phyloP scores from a whole-genome alignment of 2,888 invertebrate genomes.

The Pristionchus mayeri region DNA sequence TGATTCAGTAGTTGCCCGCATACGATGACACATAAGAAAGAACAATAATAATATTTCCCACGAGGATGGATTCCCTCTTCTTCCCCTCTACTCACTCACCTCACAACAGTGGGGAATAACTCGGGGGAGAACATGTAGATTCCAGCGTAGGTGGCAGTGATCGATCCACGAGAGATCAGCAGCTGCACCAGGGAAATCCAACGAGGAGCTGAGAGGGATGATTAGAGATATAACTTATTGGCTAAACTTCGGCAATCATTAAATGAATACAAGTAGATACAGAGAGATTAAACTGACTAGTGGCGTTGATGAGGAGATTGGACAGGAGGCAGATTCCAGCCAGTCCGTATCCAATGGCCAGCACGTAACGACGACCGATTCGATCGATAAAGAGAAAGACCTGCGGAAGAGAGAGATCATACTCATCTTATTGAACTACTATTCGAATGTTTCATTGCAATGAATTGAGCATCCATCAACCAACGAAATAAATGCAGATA shows the following conservation, averaged over 20 bases:
- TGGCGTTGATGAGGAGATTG: constrained; percentile 69
- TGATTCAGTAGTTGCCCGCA: too few species aligned
- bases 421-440: constrained; percentile 85
- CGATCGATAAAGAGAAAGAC: constrained; percentile 73
- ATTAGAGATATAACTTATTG: too few species aligned
- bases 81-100: not conserved
- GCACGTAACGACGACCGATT: constrained; percentile 76
- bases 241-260: too few species aligned
- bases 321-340: constrained; percentile 70
- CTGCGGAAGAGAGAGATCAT: constrained; percentile 84
- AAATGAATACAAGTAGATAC: not conserved
- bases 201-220: constrained; percentile 50
- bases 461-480: too few species aligned
- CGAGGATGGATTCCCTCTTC: too few species aligned
- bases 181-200: constrained; percentile 79
- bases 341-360: constrained; percentile 69
- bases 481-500: too few species aligned
- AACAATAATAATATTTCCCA: too few species aligned
- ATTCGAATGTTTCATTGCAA: too few species aligned
- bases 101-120: constrained; percentile 86
- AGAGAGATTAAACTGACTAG: constrained; percentile 53
- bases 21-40: too few species aligned
- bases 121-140: constrained; percentile 91
- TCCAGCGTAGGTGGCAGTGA: constrained; percentile 88
- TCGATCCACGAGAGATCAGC: constrained; percentile 86